A percentile compares a stretch with the other conserved stretches of the same genome.
Conservation (phyloP, 2,113 vertebrate species). For the Indicator maculatus region DNA sequence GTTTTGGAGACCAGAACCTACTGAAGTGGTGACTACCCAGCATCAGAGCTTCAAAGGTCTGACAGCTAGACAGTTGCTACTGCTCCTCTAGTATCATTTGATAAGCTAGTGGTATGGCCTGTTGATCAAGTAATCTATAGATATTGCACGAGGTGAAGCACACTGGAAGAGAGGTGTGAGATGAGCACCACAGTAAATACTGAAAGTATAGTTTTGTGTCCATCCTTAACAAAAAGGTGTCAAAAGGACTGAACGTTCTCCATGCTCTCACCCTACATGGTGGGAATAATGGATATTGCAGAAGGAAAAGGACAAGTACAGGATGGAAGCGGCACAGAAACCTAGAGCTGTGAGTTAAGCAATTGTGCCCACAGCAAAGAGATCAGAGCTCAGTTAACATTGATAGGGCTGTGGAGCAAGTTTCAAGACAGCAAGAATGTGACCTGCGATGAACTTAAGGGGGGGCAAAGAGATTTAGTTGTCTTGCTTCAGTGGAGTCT, state of each 20-base stretch:
- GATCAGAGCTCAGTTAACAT: background rate
- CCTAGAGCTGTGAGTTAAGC: background rate
- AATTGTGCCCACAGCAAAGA: background rate
- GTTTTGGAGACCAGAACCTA: background rate
- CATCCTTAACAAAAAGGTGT: background rate
- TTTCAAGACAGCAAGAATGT: background rate
- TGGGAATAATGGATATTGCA: background rate
- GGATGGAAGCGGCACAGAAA: background rate
- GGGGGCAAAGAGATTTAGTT: background rate
- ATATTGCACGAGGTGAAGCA: rapidly evolving
- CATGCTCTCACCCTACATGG: background rate
- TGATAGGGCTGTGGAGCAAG: background rate
- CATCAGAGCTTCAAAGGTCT: background rate
- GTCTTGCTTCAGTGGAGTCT: background rate
- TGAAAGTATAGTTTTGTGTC: background rate
- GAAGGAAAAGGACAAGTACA: background rate
- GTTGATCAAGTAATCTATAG: background rate
- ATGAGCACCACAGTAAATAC: background rate
- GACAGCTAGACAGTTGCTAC: background rate
- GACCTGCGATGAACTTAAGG: background rate
- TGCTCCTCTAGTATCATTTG: background rate
- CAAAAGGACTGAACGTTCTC: background rate
- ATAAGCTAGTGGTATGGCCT: background rate
- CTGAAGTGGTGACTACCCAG: background rate
- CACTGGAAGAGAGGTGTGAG: background rate